Conservation (phyloP, 2,113 vertebrate species). For the Hemichromis elongatus region DNA sequence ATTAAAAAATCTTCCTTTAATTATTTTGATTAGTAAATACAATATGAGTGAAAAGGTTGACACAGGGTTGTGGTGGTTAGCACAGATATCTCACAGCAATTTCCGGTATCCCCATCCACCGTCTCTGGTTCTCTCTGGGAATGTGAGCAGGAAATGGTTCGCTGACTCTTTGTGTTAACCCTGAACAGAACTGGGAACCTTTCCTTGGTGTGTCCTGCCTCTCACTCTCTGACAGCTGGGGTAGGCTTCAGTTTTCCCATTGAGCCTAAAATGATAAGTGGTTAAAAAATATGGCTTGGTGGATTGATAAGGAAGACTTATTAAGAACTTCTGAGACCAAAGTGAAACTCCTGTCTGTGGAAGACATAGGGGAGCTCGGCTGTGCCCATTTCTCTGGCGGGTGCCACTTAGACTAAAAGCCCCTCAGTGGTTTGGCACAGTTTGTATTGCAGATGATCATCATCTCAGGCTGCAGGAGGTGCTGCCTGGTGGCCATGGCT, state of each 20-base stretch:
- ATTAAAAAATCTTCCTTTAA: neutral
- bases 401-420: neutral
- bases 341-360: neutral
- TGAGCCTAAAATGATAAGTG: neutral
- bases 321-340: neutral
- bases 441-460: neutral
- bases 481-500: neutral
- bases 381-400: neutral
- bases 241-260: neutral
- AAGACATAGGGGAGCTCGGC: neutral
- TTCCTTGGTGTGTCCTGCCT: neutral
- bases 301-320: neutral
- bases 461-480: neutral
- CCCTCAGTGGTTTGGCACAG: neutral
- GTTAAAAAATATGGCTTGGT: neutral
- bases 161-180: neutral
- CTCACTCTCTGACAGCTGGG: neutral
- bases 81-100: neutral
- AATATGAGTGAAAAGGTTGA: neutral
- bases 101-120: neutral
- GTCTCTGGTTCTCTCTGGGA: neutral
- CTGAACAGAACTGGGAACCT: neutral
- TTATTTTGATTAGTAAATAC: neutral
- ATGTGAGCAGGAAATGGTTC: neutral
- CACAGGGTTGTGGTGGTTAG: neutral